Conservation (phyloP, 2,888 invertebrate genomes). For the Hanleya hanleyi region DNA sequence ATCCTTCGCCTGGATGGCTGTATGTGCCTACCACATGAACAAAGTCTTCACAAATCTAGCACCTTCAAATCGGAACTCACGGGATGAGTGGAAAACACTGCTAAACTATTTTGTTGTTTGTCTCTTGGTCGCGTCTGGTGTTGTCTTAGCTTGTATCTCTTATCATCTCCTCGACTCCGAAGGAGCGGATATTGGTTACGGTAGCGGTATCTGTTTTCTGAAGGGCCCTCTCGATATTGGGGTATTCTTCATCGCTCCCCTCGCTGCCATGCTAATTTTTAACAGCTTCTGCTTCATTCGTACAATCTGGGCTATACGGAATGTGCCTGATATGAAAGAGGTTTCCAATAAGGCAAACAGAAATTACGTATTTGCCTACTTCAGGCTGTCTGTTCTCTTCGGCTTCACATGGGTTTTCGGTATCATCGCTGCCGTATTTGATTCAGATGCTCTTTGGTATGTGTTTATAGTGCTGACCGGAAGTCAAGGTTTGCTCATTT, state of each 20-base stretch:
- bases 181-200: conserved; percentile 16
- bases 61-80: too few species aligned
- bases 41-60: not conserved
- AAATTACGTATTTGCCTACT: conserved; percentile 2
- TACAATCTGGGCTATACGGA: conserved; percentile 2
- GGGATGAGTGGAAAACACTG: too few species aligned
- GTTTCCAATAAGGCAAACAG: not conserved
- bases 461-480: conserved; percentile 11
- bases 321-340: not conserved
- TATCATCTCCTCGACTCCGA: not conserved
- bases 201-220: conserved; percentile 16
- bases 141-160: not conserved
- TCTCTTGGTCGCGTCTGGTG: not conserved
- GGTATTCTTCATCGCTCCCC: conserved; percentile 16
- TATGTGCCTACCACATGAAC: not conserved
- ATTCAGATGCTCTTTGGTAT: conserved; percentile 11
- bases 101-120: not conserved
- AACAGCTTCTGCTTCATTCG: conserved; percentile 11
- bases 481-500: conserved; percentile 20
- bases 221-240: not conserved
- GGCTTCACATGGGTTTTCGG: conserved; percentile 21
- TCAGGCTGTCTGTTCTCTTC: conserved; percentile 16
- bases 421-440: not conserved
- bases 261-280: not conserved
- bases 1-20: not conserved